Conservation (phyloP, 2,113 vertebrate genomes). For the Willisornis vidua region DNA sequence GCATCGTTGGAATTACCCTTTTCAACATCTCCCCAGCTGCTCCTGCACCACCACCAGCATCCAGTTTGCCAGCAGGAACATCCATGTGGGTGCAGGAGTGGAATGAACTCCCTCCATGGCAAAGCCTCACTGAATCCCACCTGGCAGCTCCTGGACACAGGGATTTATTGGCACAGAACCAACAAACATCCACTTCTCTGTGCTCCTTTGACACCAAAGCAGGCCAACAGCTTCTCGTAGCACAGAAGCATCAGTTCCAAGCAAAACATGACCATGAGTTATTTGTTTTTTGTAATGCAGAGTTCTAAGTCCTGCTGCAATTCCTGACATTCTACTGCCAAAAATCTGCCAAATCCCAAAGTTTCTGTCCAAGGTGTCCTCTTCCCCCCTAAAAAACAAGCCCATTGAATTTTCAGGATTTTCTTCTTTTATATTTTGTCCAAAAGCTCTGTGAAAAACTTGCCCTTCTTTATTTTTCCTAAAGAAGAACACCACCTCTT, state of each 20-base stretch:
- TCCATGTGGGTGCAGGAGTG: rapidly evolving
- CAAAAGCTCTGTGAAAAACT: neutral
- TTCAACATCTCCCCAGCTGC: neutral
- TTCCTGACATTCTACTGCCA: neutral
- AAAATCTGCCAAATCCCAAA: neutral
- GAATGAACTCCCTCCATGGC: neutral
- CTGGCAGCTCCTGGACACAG: neutral
- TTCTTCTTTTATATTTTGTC: neutral
- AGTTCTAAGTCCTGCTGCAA: neutral
- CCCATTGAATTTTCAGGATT: neutral
- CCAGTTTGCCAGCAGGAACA: neutral
- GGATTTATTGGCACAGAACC: neutral
- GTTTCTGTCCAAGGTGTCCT: neutral
- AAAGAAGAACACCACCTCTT: neutral
- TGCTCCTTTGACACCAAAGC: neutral
- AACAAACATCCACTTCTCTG: neutral
- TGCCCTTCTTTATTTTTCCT: neutral
- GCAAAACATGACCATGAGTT: neutral
- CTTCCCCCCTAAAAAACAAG: neutral
- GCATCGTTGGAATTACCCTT: neutral
- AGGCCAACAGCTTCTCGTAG: neutral
- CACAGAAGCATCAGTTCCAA: neutral
- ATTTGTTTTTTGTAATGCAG: neutral
- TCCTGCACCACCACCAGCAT: neutral
- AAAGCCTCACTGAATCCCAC: neutral